A percentile compares a stretch with the other conserved stretches of the same genome.
phyloP scores from a whole-genome alignment of 1,140 invertebrate species.

The Ceratoteleas bidentatus region DNA sequence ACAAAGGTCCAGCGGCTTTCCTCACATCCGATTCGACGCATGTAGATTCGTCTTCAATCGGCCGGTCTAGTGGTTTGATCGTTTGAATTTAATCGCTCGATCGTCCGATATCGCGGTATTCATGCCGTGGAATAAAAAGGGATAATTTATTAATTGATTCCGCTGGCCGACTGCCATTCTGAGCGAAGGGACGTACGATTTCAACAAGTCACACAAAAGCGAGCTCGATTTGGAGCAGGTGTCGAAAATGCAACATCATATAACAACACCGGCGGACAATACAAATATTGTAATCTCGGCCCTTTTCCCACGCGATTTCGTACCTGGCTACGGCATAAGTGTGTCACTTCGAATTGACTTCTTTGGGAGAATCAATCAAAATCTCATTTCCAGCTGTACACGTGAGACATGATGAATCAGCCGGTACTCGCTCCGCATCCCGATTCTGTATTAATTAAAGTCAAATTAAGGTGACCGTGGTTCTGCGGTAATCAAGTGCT shows the following conservation, averaged over 20 bases:
- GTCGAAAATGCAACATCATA: slow-evolving; percentile 57
- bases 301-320: slow-evolving; percentile 54
- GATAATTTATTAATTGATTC: slow-evolving; percentile 19
- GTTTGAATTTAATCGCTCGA: neutral
- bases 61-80: too few relatives aligned
- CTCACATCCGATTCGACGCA: too few relatives aligned
- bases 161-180: slow-evolving; percentile 6
- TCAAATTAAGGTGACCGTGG: neutral
- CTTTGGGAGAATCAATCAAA: slow-evolving; percentile 48
- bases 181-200: slow-evolving; percentile 19
- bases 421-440: neutral
- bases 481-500: neutral
- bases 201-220: slow-evolving; percentile 26
- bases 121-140: neutral
- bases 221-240: slow-evolving; percentile 52
- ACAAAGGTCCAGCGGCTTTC: too few relatives aligned
- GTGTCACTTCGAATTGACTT: slow-evolving; percentile 51
- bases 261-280: slow-evolving; percentile 38
- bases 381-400: slow-evolving; percentile 39
- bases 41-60: too few relatives aligned
- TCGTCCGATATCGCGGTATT: neutral
- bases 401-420: slow-evolving; percentile 16
- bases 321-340: slow-evolving; percentile 54
- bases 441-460: slow-evolving; percentile 27
- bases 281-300: slow-evolving; percentile 45